Evolutionary conservation across 2,113 vertebrate genomes (phyloP).

Genomic region (Pungitius pungitius): DNA sequence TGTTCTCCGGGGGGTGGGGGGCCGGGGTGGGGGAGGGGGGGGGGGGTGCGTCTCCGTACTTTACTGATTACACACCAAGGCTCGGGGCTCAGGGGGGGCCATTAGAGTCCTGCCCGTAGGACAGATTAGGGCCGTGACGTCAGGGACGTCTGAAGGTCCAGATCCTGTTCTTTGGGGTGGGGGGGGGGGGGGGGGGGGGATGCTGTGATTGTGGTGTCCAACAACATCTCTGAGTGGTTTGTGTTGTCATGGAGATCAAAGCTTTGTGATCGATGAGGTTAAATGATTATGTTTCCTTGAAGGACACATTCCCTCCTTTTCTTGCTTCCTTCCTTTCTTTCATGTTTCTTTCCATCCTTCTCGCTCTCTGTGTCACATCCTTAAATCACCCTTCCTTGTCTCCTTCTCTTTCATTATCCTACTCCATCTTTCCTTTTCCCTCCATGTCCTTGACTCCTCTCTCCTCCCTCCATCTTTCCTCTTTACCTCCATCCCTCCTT

Average conservation of each 20-base stretch:
- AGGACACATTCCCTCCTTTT: not conserved
- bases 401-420: not conserved
- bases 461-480: not conserved
- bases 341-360: not conserved
- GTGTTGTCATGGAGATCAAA: not conserved
- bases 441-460: not conserved
- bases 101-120: not conserved
- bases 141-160: too few species aligned
- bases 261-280: not conserved
- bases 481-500: not conserved
- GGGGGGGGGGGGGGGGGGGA: too few species aligned
- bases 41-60: slow-evolving; percentile 2
- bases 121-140: too few species aligned
- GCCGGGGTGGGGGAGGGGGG: too few species aligned
- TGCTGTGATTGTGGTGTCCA: not conserved
- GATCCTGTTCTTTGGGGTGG: too few species aligned
- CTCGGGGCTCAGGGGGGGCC: not conserved
- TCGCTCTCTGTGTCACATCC: not conserved
- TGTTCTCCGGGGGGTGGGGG: not conserved
- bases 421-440: not conserved
- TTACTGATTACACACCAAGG: slow-evolving; percentile 31
- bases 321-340: not conserved
- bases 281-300: too few species aligned
- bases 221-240: not conserved
- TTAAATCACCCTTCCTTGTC: not conserved